Percentiles rank a stretch among this genome's conserved stretches.
phyloP scores from a whole-genome alignment of 2,888 invertebrate species.

The Archips crataeganus region DNA sequence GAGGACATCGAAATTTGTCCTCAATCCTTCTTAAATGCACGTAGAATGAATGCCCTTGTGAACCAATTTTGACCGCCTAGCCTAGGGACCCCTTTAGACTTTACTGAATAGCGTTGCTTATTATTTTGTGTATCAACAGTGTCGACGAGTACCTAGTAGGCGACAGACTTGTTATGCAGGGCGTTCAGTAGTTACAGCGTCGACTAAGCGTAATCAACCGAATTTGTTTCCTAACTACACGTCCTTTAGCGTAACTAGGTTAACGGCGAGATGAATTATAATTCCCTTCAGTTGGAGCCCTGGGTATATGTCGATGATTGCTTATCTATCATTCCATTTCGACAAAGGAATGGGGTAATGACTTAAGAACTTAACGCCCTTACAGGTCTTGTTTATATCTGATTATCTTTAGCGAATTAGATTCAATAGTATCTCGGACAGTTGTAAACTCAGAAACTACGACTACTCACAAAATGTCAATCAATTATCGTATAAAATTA shows the following conservation, averaged over 20 bases:
- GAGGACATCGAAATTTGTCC: no score
- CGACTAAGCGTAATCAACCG: constrained; percentile 17
- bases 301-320: not conserved
- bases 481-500: no score
- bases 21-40: no score
- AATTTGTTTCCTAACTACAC: constrained; percentile 36
- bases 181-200: constrained; percentile 7
- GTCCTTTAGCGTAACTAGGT: constrained; percentile 56
- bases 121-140: not conserved
- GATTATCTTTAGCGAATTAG: no score
- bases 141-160: not conserved
- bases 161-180: constrained; percentile 31
- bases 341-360: no score
- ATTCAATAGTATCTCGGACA: no score
- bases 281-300: constrained; percentile 13
- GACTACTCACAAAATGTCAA: no score
- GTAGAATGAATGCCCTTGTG: no score
- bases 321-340: not conserved
- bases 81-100: not conserved
- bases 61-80: no score
- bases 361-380: no score
- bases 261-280: constrained; percentile 36
- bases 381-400: no score
- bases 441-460: no score
- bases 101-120: not conserved